Conservation (phyloP, 2,888 invertebrate species). For the Lamellibrachia satsuma region DNA sequence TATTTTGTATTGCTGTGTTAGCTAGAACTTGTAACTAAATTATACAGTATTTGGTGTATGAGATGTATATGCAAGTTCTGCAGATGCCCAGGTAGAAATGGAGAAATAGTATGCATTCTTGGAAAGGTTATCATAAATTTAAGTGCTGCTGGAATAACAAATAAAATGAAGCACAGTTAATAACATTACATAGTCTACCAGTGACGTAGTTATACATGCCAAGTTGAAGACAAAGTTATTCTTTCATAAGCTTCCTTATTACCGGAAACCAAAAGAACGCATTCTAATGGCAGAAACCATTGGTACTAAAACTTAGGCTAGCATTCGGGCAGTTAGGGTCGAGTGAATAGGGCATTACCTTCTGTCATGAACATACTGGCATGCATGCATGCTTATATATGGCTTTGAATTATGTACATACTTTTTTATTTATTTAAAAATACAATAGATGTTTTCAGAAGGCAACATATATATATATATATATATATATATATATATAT, state of each 20-base stretch:
- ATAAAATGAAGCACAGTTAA: no score
- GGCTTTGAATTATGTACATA: no score
- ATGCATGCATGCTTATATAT: no score
- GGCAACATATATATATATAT: background rate
- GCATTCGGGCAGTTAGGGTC: background rate
- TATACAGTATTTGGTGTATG: background rate
- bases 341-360: background rate
- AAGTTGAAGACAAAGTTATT: background rate
- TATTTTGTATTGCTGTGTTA: background rate
- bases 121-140: background rate
- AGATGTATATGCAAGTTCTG: background rate
- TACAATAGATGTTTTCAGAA: background rate
- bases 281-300: background rate
- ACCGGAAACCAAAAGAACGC: background rate
- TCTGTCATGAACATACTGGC: no score
- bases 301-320: background rate
- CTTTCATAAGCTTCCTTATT: background rate
- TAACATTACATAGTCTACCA: no score
- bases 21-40: background rate
- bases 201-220: background rate
- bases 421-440: background rate
- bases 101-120: background rate
- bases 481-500: background rate
- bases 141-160: background rate
- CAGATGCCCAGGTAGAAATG: background rate